phyloP scores from a whole-genome alignment of 2,888 invertebrate species.

The Kryphioiulus occultus region DNA sequence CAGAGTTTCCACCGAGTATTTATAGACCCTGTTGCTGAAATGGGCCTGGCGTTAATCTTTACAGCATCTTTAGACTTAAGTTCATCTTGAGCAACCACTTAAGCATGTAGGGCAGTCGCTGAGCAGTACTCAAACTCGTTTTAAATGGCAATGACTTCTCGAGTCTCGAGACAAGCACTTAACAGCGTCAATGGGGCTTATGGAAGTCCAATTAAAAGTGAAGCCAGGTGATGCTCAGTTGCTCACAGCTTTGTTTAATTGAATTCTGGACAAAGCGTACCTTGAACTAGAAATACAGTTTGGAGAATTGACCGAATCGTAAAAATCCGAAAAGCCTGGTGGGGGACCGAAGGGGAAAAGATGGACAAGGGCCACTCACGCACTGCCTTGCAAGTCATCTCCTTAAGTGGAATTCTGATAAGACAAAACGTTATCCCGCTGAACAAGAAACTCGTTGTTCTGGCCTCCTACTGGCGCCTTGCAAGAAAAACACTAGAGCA shows the following conservation, averaged over 20 bases:
- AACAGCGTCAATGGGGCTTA: background rate
- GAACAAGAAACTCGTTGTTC: constrained; percentile 43
- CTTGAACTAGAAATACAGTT: background rate
- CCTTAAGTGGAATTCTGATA: constrained; percentile 40
- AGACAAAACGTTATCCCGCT: constrained; percentile 43
- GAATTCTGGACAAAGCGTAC: background rate
- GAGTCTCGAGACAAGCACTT: background rate
- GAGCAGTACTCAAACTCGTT: background rate
- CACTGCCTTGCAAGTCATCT: constrained; percentile 38
- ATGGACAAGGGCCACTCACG: constrained; percentile 10
- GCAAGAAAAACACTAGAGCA: constrained; percentile 7
- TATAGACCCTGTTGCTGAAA: background rate
- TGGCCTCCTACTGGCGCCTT: constrained; percentile 44
- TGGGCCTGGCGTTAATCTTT: background rate
- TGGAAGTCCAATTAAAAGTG: background rate
- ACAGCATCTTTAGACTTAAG: background rate
- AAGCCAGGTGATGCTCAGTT: constrained; percentile 28
- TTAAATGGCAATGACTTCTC: background rate
- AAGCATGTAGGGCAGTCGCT: background rate
- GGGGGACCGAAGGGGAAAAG: constrained; percentile 2
- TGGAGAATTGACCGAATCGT: background rate
- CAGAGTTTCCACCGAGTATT: too few species aligned
- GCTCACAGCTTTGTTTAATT: background rate
- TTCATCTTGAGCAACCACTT: background rate
- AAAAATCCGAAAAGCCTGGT: background rate